Conservation (phyloP, 2,797 vertebrate genomes). For the Coccyzus lansbergi region DNA sequence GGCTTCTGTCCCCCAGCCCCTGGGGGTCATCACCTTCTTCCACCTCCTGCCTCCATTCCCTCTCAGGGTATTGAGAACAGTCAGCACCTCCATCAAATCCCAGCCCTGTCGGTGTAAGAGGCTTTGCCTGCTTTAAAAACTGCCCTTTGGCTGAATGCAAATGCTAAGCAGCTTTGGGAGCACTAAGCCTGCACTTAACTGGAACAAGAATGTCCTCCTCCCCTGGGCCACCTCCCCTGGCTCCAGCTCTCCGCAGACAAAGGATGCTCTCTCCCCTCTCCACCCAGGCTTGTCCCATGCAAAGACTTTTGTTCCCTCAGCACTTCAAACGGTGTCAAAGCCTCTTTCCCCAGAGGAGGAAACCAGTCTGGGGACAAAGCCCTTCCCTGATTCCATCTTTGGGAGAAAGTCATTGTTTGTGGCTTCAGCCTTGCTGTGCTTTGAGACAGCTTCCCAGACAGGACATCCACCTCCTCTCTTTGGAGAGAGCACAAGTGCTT, state of each 20-base stretch:
- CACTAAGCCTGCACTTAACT: conserved; percentile 60
- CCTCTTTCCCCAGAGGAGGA: neutral
- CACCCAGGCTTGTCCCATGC: neutral
- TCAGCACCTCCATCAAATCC: conserved; percentile 50
- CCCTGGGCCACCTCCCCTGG: neutral
- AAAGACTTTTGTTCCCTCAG: neutral
- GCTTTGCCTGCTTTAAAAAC: conserved; percentile 60
- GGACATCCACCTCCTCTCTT: neutral
- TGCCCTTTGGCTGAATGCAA: conserved; percentile 46
- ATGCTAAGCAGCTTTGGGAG: conserved; percentile 70
- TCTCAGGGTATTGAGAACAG: neutral
- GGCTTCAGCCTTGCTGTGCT: neutral
- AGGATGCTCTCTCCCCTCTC: neutral
- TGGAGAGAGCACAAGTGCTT: neutral
- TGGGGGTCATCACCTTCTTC: neutral
- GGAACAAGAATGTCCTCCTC: conserved; percentile 29
- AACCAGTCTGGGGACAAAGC: neutral
- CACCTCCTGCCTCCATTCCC: neutral
- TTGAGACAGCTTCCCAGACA: neutral
- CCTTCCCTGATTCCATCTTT: neutral
- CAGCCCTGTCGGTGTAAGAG: conserved; percentile 43
- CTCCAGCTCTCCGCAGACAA: neutral
- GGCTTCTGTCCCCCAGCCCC: neutral
- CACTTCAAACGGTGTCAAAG: neutral
- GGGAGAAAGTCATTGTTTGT: neutral